Evolutionary conservation across 2,888 invertebrate genomes (phyloP), one percentile per base, ranked within the genome.

Genomic region (Harpagoxenus sublaevis): DNA sequence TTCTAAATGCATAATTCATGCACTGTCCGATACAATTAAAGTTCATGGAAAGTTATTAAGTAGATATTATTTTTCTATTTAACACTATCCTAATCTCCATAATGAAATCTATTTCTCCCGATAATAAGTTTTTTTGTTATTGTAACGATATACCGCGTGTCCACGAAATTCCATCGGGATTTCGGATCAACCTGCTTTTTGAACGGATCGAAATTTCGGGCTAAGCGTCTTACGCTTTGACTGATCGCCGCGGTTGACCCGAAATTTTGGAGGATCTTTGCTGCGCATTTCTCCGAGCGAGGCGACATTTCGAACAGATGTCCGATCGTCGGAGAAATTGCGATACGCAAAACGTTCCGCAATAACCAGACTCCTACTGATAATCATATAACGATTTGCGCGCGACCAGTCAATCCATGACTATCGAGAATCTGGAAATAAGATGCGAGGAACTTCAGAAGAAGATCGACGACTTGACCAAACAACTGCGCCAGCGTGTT

Each of bases 381-480:
- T 57, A 45, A 70, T 79, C 31, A 39, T 35, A 9, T 65, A 60
- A 73, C 42, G 35, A 81, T 81, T 73, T 73, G 57, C 28, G 73
- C 74, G 18, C 57, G 28, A 42, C 15, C 48, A 97, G 97, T 89
- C 96, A 98, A 93, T 97, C 97, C 92, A 95, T 96, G 86, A 98
- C 97, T 91, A 97, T 98, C 90, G 98, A 98, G 94, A 96, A 96
- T 48, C 96, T 99, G 92, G 99, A 99, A 95, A 95, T 96, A 65
- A 97, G 97, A 94, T 97, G 97, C 94, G 98, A 98, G 93, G 98
- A 99, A 88, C 95, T 98, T 81, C 97, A 97, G 93, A 97, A 97
- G 94, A 97, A 96, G 94, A 96, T 98, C 88, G 98, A 98, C 92
- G 98, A 98, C 89, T 95, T 97, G 78, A 96, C 96, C 73, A 96